Evolutionary conservation across 2,888 invertebrate genomes (phyloP), one percentile per base, ranked within the genome.

Genomic region (Cheilosia impressa): DNA sequence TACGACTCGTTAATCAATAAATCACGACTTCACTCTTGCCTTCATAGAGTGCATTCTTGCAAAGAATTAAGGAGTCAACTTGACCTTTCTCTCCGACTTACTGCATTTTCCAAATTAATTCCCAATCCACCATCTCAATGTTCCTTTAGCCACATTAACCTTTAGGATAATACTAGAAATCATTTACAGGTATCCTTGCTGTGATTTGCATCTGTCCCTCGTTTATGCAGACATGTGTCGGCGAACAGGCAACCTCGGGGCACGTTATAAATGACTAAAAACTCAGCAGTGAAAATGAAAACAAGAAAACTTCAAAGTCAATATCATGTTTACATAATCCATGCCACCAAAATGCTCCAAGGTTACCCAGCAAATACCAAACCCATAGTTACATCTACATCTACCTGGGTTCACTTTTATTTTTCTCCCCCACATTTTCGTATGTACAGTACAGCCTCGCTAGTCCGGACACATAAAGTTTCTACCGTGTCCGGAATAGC

Each of bases 291-390:
- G 9, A 4, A 13, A 66, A 66, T 38, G 72, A n/a, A 52, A n/a
- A 47, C 5, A 22, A 43, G 22, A n/a, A 55, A 65, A 77, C 72
- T 62, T 77, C 82, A 82, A 77, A 82, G 77, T 72, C 66, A 77
- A 77, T 72, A 71, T 17, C 41, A 75, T 47, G 47, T 38, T 60
- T 55, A 63, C 41, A 69, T 62, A 63, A 63, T 24, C 53, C 72
- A 38, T 17, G 58, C 69, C 80, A 57, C 66, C 24, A 31, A 75
- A 71, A 38, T 38, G 38, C 58, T 71, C 43, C 82, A 82, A 82
- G 77, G 82, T 77, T 82, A 72, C 50, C 52, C 6, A 76, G 60
- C 41, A 65, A 65, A 71, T 53, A 45, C 63, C 31, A 75, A 65
- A 43, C 53, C 13, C 15, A 24, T 5, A 13, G 24, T 5, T 10